Percentiles rank a stretch among this genome's conserved stretches.
Evolutionary conservation across 2,113 vertebrate genomes (phyloP).

Genomic region (Apeltes quadracus): DNA sequence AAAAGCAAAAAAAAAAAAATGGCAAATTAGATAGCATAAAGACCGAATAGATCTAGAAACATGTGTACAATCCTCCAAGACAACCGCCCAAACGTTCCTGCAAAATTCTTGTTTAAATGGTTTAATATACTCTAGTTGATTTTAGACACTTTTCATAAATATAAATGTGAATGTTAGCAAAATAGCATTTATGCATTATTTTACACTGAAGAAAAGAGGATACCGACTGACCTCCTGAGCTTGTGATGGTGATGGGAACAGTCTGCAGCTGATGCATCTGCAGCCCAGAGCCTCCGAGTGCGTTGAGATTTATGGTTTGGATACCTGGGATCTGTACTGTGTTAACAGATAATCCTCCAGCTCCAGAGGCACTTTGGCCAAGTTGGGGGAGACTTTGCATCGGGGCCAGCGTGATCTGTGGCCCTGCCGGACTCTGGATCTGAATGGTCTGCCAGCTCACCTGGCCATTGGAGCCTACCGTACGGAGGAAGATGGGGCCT

Average conservation of each 20-base stretch:
- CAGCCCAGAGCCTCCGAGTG: slow-evolving; percentile 88
- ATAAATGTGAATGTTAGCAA: not conserved
- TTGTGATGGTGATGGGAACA: slow-evolving; percentile 89
- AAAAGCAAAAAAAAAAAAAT: not conserved
- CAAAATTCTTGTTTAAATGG: not conserved
- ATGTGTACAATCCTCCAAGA: not conserved
- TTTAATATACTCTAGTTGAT: not conserved
- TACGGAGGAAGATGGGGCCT: slow-evolving; percentile 91
- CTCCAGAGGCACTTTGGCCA: slow-evolving; percentile 82
- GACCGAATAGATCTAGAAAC: not conserved
- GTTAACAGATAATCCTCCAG: slow-evolving; percentile 77
- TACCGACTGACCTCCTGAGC: slow-evolving; percentile 83
- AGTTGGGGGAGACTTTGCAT: slow-evolving; percentile 88
- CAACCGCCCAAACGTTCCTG: not conserved
- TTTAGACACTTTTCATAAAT: not conserved
- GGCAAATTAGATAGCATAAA: not conserved
- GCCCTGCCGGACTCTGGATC: slow-evolving; percentile 90
- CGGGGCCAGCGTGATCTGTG: slow-evolving; percentile 94
- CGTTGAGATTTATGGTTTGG: slow-evolving; percentile 97
- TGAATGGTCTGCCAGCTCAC: slow-evolving; percentile 98
- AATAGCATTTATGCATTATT: not conserved
- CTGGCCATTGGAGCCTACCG: slow-evolving; percentile 93
- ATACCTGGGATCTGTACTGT: slow-evolving; percentile 93
- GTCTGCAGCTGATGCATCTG: slow-evolving; percentile 95
- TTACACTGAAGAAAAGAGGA: not conserved